These are phyloP conservation scores for Physocephala rufipes DNA, from an alignment of 2,888 invertebrate genomes.

Conservation along the genomic window DNA sequence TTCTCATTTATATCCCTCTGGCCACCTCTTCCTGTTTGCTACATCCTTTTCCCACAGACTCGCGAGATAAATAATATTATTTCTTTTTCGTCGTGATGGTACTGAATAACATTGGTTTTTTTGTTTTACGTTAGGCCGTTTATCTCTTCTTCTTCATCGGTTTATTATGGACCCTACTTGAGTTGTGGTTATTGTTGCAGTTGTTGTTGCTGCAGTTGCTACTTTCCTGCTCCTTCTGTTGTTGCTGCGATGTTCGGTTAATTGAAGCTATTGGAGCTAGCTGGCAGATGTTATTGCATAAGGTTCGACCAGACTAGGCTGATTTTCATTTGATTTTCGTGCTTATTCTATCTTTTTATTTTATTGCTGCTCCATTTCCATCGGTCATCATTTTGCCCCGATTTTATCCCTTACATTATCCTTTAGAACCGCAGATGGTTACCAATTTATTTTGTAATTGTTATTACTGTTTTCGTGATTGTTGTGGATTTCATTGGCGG, in stretches of 20 bases:
- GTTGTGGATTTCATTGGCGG: too few species aligned
- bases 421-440: not conserved
- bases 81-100: slow-evolving; percentile 7
- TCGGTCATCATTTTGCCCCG: not conserved
- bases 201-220: slow-evolving; percentile 20
- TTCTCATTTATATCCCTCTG: too few species aligned
- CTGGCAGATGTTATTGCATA: slow-evolving; percentile 56
- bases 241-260: slow-evolving; percentile 41
- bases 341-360: slow-evolving; percentile 6
- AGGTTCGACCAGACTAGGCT: slow-evolving; percentile 45
- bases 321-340: slow-evolving; percentile 43
- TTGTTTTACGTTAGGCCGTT: not conserved
- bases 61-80: not conserved
- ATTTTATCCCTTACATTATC: not conserved
- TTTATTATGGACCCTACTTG: not conserved
- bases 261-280: slow-evolving; percentile 54
- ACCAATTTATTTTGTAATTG: slow-evolving; percentile 30
- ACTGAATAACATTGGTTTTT: slow-evolving; percentile 7
- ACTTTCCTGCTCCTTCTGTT: slow-evolving; percentile 47
- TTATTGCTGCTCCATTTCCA: not conserved
- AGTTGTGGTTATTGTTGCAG: not conserved
- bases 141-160: not conserved
- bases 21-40: not conserved
- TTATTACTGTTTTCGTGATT: too few species aligned
- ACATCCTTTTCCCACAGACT: not conserved